A percentile compares a stretch with the other conserved stretches of the same genome.
Conservation (phyloP, 2,888 invertebrate species). For the Hofmannophila pseudospretella region DNA sequence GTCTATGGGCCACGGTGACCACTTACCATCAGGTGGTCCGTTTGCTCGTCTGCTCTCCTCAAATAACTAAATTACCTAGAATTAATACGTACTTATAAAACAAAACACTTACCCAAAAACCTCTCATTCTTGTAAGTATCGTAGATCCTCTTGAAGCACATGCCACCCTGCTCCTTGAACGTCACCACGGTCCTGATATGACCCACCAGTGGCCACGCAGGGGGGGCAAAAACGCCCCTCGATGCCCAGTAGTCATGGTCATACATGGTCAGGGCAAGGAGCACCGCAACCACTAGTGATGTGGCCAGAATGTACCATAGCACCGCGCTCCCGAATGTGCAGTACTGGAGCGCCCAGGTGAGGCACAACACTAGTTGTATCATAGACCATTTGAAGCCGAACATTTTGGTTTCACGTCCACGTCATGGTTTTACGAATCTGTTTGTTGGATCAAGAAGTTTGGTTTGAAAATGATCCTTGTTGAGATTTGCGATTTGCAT, state of each 20-base stretch:
- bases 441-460: neutral
- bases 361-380: slow-evolving; percentile 39
- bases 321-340: slow-evolving; percentile 39
- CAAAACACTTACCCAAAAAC: slow-evolving; percentile 53
- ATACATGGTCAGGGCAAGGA: slow-evolving; percentile 49
- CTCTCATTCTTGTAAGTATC: slow-evolving; percentile 50
- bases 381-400: slow-evolving; percentile 55
- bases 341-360: slow-evolving; percentile 45
- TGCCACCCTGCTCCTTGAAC: slow-evolving; percentile 65
- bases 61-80: too few relatives aligned
- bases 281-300: slow-evolving; percentile 24
- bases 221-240: slow-evolving; percentile 59
- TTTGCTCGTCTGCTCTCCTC: too few relatives aligned
- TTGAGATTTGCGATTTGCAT: too few relatives aligned
- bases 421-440: slow-evolving; percentile 24
- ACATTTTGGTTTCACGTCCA: slow-evolving; percentile 43
- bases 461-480: too few relatives aligned
- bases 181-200: slow-evolving; percentile 57
- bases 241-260: slow-evolving; percentile 66
- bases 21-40: too few relatives aligned
- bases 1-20: too few relatives aligned
- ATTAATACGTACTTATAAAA: neutral
- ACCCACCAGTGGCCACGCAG: slow-evolving; percentile 59
- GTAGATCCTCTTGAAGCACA: slow-evolving; percentile 64
- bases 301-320: slow-evolving; percentile 42